Base-by-base conservation (phyloP, 2,888 invertebrate species). In the Eurytoma californica region DNA sequence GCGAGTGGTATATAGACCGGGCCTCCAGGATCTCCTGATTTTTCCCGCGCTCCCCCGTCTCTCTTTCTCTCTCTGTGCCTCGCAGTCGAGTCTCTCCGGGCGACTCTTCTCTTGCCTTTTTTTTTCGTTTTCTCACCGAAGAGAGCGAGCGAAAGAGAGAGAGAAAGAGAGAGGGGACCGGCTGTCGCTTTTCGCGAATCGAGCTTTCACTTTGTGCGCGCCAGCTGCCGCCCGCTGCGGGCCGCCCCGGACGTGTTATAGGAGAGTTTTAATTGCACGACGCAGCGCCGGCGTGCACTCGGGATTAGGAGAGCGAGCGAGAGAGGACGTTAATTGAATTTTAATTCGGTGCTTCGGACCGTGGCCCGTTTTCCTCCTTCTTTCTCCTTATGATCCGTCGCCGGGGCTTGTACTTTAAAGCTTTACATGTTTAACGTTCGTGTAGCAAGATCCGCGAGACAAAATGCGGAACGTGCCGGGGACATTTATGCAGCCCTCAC, bases 271-370 rank as follows among this genome's bases (percentile, higher is more conserved):
- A 77, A 77, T 77, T 72, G 58, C 77, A 51, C 51, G 55, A 5
- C 65, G 14, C 24, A 24, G 24, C n/a, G 14, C 53, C 49, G 20
- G 14, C 49, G 61, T 12, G 20, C 18, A 16, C 58, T 24, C 58
- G 72, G 53, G 58, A 58, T 55, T 68, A 67, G 47, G 60, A 51
- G 51, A 69, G 61, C 70, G 79, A 81, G 80, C 57, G 58, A 69
- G 80, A 83, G 76, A 65, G 82, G 75, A 65, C 68, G 68, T 70
- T 80, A 80, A 80, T 80, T 80, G 80, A 76, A 80, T 80, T 80
- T 76, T 80, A 76, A 80, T 80, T 80, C 60, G 72, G 61, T 68
- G 72, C 72, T 72, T 61, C 63, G 61, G 61, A 60, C 53, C 61
- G 78, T 58, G 28, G 14, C 14, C n/a, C 53, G 53, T n/a, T 14